Evolutionary conservation across 2,113 vertebrate species (phyloP).

Genomic region (Tamias sibiricus): DNA sequence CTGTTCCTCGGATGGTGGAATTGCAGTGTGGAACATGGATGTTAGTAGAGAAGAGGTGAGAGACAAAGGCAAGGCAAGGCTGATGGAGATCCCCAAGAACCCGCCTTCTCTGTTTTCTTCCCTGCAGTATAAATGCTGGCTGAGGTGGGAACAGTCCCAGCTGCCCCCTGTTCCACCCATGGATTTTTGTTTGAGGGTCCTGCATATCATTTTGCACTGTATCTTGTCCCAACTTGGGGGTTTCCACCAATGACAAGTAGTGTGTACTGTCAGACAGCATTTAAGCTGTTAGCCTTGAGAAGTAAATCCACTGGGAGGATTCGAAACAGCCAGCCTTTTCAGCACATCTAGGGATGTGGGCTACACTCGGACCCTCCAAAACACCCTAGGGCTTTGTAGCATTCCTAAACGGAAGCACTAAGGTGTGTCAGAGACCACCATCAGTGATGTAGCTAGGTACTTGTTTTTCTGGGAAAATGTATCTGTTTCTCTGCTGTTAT

Average conservation of each 20-base stretch:
- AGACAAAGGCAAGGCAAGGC: background rate
- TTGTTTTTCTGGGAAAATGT: background rate
- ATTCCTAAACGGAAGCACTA: accelerated
- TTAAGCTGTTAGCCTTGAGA: background rate
- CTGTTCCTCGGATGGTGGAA: slow-evolving; percentile 95
- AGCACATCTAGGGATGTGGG: accelerated
- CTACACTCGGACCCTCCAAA: background rate
- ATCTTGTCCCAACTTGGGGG: background rate
- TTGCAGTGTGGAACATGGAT: slow-evolving; percentile 99
- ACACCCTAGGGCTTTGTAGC: accelerated
- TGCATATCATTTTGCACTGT: accelerated
- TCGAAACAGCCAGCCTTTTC: background rate
- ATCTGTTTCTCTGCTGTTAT: background rate
- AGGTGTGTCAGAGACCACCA: accelerated
- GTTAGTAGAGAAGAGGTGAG: slow-evolving; percentile 94
- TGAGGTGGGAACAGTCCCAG: accelerated
- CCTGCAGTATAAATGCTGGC: accelerated
- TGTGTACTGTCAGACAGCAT: accelerated
- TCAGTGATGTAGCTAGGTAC: accelerated
- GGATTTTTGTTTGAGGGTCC: background rate
- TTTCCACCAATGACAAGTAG: accelerated
- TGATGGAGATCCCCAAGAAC: accelerated
- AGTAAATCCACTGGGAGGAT: accelerated
- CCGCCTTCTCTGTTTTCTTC: accelerated
- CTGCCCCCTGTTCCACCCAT: accelerated